These are phyloP conservation scores for Machimus rusticus DNA, from an alignment of 2,888 invertebrate genomes.

Conservation along the genomic window DNA sequence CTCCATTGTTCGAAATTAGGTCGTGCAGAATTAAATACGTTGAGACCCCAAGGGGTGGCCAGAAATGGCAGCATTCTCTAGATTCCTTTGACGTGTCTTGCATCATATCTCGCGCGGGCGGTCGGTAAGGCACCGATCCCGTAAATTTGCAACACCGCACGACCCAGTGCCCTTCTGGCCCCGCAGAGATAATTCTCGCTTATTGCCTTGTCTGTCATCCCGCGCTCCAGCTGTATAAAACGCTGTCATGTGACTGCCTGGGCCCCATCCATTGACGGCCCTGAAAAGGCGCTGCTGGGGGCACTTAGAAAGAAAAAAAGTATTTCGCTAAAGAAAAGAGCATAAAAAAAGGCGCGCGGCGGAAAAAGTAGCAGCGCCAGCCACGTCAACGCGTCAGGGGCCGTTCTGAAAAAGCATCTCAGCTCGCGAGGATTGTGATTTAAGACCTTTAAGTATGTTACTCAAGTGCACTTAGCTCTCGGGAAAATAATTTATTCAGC, in stretches of 20 bases:
- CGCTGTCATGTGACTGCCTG: conserved; percentile 13
- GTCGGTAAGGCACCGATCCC: background rate
- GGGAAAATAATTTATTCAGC: conserved; percentile 47
- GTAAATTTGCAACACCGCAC: background rate
- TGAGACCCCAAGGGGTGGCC: background rate
- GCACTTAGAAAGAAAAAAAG: background rate
- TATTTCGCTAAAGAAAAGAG: conserved; percentile 4
- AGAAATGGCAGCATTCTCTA: background rate
- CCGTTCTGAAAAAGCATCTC: conserved; percentile 40
- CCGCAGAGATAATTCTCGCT: conserved; percentile 12
- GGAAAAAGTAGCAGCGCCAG: conserved; percentile 11
- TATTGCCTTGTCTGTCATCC: conserved; percentile 27
- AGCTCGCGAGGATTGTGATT: conserved; percentile 46
- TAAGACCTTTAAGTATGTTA: conserved; percentile 48
- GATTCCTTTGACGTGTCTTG: conserved; percentile 42
- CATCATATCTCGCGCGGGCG: conserved; percentile 38
- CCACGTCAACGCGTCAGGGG: conserved; percentile 32
- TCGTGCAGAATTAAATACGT: conserved; percentile 41
- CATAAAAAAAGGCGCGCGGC: conserved; percentile 12
- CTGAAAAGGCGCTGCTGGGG: background rate
- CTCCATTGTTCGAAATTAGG: conserved; percentile 36
- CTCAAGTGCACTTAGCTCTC: conserved; percentile 46
- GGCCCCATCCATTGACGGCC: background rate
- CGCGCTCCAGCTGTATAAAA: conserved; percentile 15
- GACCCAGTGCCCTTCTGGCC: background rate